These are phyloP conservation scores for Anas capensis DNA, from an alignment of 2,797 vertebrate species.

Conservation along the genomic window DNA sequence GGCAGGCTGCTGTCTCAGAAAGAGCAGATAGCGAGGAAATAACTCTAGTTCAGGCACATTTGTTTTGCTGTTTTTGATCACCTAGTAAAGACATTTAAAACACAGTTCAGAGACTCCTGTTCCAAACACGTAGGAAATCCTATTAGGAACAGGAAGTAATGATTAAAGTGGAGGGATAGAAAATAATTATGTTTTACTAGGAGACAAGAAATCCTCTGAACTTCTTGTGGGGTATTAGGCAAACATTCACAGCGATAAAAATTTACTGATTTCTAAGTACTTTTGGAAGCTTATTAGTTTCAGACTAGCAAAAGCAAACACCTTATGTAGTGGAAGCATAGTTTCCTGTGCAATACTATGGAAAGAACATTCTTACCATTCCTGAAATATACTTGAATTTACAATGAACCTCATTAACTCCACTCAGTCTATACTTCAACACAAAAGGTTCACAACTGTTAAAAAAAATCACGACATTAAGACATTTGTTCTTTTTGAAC, in stretches of 20 bases:
- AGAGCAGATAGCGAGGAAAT: constrained; percentile 94
- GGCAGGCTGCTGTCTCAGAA: constrained; percentile 95
- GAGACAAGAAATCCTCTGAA: background rate
- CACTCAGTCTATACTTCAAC: background rate
- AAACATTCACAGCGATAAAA: background rate
- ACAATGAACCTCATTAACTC: background rate
- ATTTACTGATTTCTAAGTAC: background rate
- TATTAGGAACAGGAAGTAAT: rapidly evolving
- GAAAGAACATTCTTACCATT: background rate
- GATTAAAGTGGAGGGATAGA: background rate
- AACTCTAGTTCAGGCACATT: constrained; percentile 91
- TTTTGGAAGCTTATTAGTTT: background rate
- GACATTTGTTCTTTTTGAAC: background rate
- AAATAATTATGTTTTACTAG: background rate
- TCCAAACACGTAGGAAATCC: background rate
- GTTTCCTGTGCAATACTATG: background rate
- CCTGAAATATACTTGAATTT: background rate
- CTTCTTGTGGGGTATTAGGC: background rate
- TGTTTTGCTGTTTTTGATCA: constrained; percentile 90
- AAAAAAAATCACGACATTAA: background rate
- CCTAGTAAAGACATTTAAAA: constrained; percentile 74
- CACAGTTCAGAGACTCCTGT: background rate
- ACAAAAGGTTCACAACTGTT: background rate
- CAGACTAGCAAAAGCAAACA: constrained; percentile 6
- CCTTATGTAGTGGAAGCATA: background rate